These are phyloP conservation scores for Carcina quercana DNA, from an alignment of 2,888 invertebrate species.

Conservation along the genomic window DNA sequence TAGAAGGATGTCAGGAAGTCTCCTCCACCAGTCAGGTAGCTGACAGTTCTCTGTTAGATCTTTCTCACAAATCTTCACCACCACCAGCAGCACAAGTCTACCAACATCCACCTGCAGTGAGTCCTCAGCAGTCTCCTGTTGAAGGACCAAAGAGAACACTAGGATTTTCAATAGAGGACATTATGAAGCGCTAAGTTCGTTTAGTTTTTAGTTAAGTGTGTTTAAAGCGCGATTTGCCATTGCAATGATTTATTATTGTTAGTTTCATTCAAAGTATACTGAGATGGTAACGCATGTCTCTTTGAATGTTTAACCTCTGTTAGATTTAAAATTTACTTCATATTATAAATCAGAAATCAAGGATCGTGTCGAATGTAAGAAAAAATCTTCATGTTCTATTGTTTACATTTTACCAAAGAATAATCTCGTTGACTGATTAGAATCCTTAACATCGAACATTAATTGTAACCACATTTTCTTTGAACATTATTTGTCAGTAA, in stretches of 20 bases:
- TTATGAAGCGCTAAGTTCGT: constrained; percentile 83
- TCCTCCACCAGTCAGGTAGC: constrained; percentile 64
- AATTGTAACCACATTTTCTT: too few relatives aligned
- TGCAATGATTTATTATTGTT: too few relatives aligned
- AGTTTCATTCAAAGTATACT: too few relatives aligned
- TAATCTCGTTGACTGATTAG: constrained; percentile 35
- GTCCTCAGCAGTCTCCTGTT: constrained; percentile 50
- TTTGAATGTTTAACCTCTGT: too few relatives aligned
- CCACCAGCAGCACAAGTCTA: constrained; percentile 39
- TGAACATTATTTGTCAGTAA: too few relatives aligned
- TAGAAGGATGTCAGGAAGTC: constrained; percentile 69
- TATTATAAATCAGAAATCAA: too few relatives aligned
- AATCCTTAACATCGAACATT: too few relatives aligned
- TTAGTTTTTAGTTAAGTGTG: too few relatives aligned
- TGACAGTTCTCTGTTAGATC: constrained; percentile 68
- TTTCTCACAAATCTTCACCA: constrained; percentile 69
- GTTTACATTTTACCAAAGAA: constrained; percentile 43
- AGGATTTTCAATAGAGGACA: constrained; percentile 92
- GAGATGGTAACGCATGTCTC: too few relatives aligned
- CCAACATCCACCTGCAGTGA: constrained; percentile 28
- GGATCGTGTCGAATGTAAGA: too few relatives aligned
- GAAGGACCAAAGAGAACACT: constrained; percentile 65
- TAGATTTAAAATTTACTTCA: too few relatives aligned
- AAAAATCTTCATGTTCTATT: constrained; percentile 12
- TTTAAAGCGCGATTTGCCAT: too few relatives aligned